Evolutionary conservation across 2,888 invertebrate species (phyloP).

Genomic region (Abscondita cerata): DNA sequence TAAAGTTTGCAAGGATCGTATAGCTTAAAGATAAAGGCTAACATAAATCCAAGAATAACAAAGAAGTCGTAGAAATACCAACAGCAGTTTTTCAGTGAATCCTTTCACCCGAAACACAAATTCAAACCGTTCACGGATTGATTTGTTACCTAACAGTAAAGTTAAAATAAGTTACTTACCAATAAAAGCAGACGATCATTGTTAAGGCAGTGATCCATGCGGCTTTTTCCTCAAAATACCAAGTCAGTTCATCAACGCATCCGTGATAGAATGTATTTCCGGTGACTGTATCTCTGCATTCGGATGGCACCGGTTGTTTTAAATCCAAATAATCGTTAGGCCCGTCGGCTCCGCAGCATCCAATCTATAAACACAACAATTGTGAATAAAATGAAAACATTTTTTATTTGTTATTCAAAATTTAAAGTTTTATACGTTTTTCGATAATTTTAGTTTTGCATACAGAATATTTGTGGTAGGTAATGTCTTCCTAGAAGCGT

Average conservation of each 20-base stretch:
- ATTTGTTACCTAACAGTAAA: conserved; percentile 11
- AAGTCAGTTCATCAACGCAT: conserved; percentile 87
- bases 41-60: conserved; percentile 52
- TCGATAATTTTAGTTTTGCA: too few species aligned
- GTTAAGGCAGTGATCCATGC: conserved; percentile 85
- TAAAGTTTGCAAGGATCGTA: conserved; percentile 51
- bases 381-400: conserved; percentile 23
- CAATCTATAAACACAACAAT: conserved; percentile 66
- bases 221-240: conserved; percentile 84
- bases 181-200: conserved; percentile 78
- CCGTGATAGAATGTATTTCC: conserved; percentile 90
- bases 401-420: too few species aligned
- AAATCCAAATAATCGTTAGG: conserved; percentile 81
- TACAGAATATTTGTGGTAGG: too few species aligned
- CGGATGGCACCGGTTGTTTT: conserved; percentile 80
- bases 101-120: conserved; percentile 15
- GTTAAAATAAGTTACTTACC: conserved; percentile 63
- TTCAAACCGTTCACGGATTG: conserved; percentile 11
- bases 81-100: conserved; percentile 29
- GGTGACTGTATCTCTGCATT: conserved; percentile 86
- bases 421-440: too few species aligned
- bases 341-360: conserved; percentile 89
- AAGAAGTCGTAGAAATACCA: conserved; percentile 45
- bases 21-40: conserved; percentile 51
- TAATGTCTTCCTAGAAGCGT: too few species aligned